phyloP scores from a whole-genome alignment of 2,113 vertebrate species.

The Saguinus imperator region DNA sequence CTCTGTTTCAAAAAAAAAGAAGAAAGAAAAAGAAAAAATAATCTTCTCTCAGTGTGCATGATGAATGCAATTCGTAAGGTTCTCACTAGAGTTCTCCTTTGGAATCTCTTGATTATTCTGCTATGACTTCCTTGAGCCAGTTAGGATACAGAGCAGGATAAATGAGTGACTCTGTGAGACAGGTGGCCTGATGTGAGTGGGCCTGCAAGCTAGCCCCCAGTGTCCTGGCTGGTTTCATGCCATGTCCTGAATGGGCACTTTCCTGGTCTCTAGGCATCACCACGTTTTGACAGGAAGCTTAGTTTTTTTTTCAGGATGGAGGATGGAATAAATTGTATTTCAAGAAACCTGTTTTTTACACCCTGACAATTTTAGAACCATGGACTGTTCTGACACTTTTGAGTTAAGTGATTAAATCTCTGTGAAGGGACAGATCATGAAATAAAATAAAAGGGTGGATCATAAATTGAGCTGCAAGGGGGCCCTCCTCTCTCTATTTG shows the following conservation, averaged over 20 bases:
- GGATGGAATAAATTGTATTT: conserved; percentile 30
- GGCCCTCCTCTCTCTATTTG: not conserved
- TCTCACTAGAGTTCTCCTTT: not conserved
- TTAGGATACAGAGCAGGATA: not conserved
- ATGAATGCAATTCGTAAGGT: fast-evolving
- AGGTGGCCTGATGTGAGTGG: not conserved
- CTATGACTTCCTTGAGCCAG: not conserved
- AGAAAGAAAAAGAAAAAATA: too few relatives aligned
- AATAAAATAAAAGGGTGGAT: not conserved
- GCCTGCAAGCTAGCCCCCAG: not conserved
- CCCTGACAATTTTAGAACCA: not conserved
- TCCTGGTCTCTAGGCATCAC: not conserved
- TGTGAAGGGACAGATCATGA: not conserved
- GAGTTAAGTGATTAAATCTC: not conserved
- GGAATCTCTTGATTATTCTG: not conserved
- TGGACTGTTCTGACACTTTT: not conserved
- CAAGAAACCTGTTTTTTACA: conserved; percentile 9
- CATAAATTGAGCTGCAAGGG: not conserved
- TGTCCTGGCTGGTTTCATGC: not conserved
- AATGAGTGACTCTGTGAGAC: not conserved
- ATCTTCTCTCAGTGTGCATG: not conserved
- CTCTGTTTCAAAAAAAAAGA: too few relatives aligned
- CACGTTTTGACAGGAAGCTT: not conserved
- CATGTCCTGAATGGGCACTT: not conserved
- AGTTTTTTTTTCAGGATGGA: conserved; percentile 1